Conservation (phyloP, 2,888 invertebrate genomes). For the Yponomeuta evonymella region DNA sequence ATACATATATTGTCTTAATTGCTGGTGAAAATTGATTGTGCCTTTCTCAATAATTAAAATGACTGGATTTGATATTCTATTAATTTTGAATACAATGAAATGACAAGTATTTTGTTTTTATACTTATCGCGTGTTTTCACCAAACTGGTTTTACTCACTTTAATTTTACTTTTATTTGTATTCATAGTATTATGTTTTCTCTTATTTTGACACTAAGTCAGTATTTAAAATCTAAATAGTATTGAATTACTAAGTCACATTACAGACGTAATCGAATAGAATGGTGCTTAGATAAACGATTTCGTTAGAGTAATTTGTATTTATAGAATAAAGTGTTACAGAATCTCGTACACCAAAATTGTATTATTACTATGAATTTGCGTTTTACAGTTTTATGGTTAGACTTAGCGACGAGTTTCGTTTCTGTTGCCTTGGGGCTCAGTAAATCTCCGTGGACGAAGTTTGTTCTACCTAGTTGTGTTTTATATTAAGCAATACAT, state of each 20-base stretch:
- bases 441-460: constrained; percentile 28
- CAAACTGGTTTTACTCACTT: constrained; percentile 60
- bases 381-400: constrained; percentile 31
- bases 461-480: constrained; percentile 31
- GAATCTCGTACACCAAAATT: constrained; percentile 42
- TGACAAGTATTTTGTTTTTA: constrained; percentile 41
- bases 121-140: constrained; percentile 59
- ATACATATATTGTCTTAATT: constrained; percentile 12
- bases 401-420: constrained; percentile 8
- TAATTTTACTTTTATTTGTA: constrained; percentile 48
- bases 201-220: constrained; percentile 59
- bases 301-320: constrained; percentile 50
- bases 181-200: constrained; percentile 49
- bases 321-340: constrained; percentile 53
- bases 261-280: constrained; percentile 70
- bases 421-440: constrained; percentile 14
- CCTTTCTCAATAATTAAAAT: constrained; percentile 58
- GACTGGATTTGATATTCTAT: constrained; percentile 68
- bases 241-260: constrained; percentile 66
- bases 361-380: constrained; percentile 48
- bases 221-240: constrained; percentile 58
- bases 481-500: constrained; percentile 35
- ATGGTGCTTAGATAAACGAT: constrained; percentile 70
- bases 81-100: constrained; percentile 46
- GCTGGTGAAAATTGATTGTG: constrained; percentile 40